Conservation (phyloP, 2,797 vertebrate genomes). For the Dendrocincla tyrannina region DNA sequence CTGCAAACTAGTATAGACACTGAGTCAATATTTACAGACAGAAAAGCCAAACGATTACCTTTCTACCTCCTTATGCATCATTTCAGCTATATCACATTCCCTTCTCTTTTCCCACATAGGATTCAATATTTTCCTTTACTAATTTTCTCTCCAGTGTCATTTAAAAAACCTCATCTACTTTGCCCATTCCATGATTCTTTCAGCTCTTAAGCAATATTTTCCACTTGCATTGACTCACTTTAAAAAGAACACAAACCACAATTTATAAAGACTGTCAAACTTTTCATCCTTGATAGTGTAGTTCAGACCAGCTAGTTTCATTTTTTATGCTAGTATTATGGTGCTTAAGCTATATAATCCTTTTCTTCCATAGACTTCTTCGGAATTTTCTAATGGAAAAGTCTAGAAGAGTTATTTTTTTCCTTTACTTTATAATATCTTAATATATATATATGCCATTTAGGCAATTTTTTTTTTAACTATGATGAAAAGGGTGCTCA, state of each 20-base stretch:
- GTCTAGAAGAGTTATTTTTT: background rate
- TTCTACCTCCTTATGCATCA: background rate
- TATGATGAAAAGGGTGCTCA: background rate
- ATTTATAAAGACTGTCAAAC: background rate
- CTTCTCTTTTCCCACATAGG: background rate
- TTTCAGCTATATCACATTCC: background rate
- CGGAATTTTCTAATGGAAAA: fast-evolving
- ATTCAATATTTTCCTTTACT: background rate
- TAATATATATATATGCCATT: background rate
- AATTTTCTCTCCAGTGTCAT: background rate
- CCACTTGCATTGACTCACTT: background rate
- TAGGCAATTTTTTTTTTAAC: fast-evolving
- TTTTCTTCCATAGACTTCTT: background rate
- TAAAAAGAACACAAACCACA: background rate
- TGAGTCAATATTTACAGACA: background rate
- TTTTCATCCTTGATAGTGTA: background rate
- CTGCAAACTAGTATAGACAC: background rate
- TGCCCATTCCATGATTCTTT: background rate
- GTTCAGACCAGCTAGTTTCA: background rate
- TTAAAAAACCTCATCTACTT: conserved; percentile 6
- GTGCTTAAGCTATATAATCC: background rate
- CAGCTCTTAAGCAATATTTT: conserved; percentile 2
- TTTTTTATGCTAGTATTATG: background rate
- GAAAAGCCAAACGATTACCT: background rate
- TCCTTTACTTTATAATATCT: background rate